phyloP scores from a whole-genome alignment of 92 coral and sea anemone species.

The Porites rus region DNA sequence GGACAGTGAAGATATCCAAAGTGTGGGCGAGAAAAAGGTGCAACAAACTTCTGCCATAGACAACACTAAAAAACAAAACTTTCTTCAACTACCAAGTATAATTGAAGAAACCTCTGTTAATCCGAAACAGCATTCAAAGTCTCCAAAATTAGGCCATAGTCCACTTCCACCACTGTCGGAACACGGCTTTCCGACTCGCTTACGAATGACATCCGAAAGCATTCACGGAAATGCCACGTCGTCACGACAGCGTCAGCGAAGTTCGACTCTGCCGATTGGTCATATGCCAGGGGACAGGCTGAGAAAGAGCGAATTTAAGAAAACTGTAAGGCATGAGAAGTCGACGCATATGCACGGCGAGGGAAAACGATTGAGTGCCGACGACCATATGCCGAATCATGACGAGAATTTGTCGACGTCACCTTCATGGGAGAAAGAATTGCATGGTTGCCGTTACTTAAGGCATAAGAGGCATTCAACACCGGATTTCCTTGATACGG shows the following conservation, averaged over 20 bases:
- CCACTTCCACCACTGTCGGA: constrained; percentile 51
- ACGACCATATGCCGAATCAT: constrained; percentile 23
- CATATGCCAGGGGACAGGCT: constrained; percentile 42
- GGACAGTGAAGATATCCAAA: constrained; percentile 20
- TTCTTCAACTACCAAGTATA: constrained; percentile 60
- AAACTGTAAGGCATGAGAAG: constrained; percentile 32
- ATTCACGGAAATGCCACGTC: constrained; percentile 10
- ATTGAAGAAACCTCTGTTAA: constrained; percentile 35
- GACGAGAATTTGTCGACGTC: constrained; percentile 5
- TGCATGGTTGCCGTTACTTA: constrained; percentile 60
- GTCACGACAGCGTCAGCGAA: constrained; percentile 52
- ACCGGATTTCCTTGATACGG: constrained; percentile 37
- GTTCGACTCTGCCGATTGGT: constrained; percentile 44
- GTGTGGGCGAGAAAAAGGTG: constrained; percentile 18
- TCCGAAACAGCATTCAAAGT: constrained; percentile 19
- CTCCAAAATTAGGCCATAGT: constrained; percentile 34
- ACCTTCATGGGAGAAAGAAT: constrained; percentile 51
- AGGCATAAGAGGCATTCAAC: constrained; percentile 47
- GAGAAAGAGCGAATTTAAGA: constrained; percentile 29
- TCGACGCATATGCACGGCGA: constrained; percentile 6
- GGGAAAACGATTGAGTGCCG: constrained; percentile 28
- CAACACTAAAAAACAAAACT: constrained; percentile 19
- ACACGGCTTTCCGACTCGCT: constrained; percentile 44
- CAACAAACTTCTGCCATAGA: neutral
- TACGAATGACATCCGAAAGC: constrained; percentile 27